phyloP scores from a whole-genome alignment of 1,140 invertebrate species.

The Dendroctonus ponderosae region DNA sequence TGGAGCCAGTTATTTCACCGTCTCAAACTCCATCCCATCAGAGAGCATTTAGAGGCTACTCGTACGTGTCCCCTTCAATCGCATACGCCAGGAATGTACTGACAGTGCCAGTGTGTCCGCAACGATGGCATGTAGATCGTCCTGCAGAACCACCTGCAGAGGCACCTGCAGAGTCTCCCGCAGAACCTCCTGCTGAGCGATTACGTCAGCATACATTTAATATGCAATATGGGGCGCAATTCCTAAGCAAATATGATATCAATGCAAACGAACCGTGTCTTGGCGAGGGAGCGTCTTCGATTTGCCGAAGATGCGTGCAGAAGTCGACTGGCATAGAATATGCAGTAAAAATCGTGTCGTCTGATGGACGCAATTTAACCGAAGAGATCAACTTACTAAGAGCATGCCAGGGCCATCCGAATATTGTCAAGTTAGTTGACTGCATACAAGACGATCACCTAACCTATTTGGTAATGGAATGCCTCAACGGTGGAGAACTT shows the following conservation, averaged over 20 bases:
- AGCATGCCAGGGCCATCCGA: conserved; percentile 81
- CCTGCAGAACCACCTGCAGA: background rate
- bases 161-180: conserved; percentile 43
- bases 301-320: conserved; percentile 82
- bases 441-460: conserved; percentile 77
- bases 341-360: conserved; percentile 90
- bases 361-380: conserved; percentile 68
- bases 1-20: conserved; percentile 87
- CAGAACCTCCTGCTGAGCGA: background rate
- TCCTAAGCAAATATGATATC: conserved; percentile 65
- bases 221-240: background rate
- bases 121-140: no score
- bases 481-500: conserved; percentile 86
- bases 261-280: conserved; percentile 66
- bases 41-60: conserved; percentile 89
- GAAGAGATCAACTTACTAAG: conserved; percentile 77
- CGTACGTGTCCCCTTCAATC: conserved; percentile 91
- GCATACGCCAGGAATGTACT: conserved; percentile 76
- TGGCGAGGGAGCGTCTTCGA: conserved; percentile 87
- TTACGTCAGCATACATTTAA: no score
- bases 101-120: conserved; percentile 42
- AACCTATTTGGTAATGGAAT: conserved; percentile 85
- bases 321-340: conserved; percentile 65
- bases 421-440: conserved; percentile 83
- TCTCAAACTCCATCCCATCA: conserved; percentile 82